Base-by-base conservation (phyloP, 2,888 invertebrate genomes). In the Cylloceria caligata region DNA sequence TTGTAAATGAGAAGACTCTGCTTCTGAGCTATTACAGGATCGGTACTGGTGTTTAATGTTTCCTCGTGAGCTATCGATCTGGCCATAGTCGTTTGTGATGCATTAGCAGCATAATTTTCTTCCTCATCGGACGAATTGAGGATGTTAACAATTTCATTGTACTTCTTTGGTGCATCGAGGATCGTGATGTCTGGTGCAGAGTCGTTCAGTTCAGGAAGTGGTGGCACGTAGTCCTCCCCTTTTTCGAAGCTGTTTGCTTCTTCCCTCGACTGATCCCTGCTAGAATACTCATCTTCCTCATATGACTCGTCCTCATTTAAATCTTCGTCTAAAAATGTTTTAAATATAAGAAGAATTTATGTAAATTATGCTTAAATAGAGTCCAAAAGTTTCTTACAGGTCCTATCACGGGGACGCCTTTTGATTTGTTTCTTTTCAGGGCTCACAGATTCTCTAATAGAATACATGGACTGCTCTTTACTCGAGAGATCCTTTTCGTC, bases 21-120 rank as follows among this genome's bases (percentile, higher is more conserved):
- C 77, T 88, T 85, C 19, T 91, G 91, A 5, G 88, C 88, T 11
- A 69, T 4, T 11, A 88, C 3, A 1, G 89, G 86, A 85, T 90
- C 86, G 13, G 89, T 74, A 24, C 86, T 87, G 9, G 81, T 79
- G 24, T 86, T 84, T 21, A 85, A 83, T 3, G 85, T 79, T 76
- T 90, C 88, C 68, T 87, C 36, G 55, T 83, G 83, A 5, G 88
- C 88, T 2, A 88, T 62, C 3, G 86, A 83, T 11, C 84, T 13
- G 1, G 85, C 86, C 4, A 77, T 0, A 19, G 68, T 72, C 0
- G 74, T 19, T 13, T 73, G 71, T 7, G 47, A 39, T 3, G 30
- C 42, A 1, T 49, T 47, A 21, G 0, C 3, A 42, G 47, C 16
- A 13, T 79, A 3, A 36, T 42, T 27, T 16, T 27, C 27, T 3